Percentiles rank a stretch among this genome's conserved stretches.
phyloP scores from a whole-genome alignment of 2,888 invertebrate species.

The Monochamus alternatus region DNA sequence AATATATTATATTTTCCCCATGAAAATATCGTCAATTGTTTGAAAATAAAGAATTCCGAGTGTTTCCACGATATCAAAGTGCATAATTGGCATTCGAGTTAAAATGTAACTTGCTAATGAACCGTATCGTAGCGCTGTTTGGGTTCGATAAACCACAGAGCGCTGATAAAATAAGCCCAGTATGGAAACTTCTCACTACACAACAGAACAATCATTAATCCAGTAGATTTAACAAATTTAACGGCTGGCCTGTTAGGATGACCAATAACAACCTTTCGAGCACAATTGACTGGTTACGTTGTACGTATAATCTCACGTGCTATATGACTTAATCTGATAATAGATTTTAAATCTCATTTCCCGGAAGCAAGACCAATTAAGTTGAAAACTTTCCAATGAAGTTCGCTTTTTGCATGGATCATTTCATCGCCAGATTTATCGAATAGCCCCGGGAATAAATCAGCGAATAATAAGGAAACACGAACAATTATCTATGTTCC shows the following conservation, averaged over 20 bases:
- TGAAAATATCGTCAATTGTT: no score
- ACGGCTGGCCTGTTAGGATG: conserved; percentile 27
- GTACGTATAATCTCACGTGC: conserved; percentile 15
- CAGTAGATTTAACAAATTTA: conserved; percentile 35
- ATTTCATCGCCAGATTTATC: conserved; percentile 1
- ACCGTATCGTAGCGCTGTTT: conserved; percentile 26
- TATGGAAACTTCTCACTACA: conserved; percentile 39
- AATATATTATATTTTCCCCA: no score
- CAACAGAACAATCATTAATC: conserved; percentile 38
- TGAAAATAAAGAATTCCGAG: background rate
- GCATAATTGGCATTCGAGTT: conserved; percentile 11
- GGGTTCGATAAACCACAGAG: conserved; percentile 32
- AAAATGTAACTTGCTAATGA: conserved; percentile 25
- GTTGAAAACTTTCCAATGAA: conserved; percentile 7
- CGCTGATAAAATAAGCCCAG: conserved; percentile 35
- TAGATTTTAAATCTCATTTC: conserved; percentile 8
- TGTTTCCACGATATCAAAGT: background rate
- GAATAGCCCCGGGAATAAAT: background rate
- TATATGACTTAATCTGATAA: conserved; percentile 24
- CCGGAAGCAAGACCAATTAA: conserved; percentile 22
- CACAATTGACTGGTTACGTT: conserved; percentile 25
- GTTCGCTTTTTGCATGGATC: conserved; percentile 7
- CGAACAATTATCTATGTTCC: background rate
- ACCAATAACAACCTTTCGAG: conserved; percentile 34
- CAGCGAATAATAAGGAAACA: conserved; percentile 3